Percentiles rank a stretch among this genome's conserved stretches.
These are phyloP conservation scores for Macaca mulatta DNA, from an alignment of 2,113 vertebrate genomes.

Conservation along the genomic window DNA sequence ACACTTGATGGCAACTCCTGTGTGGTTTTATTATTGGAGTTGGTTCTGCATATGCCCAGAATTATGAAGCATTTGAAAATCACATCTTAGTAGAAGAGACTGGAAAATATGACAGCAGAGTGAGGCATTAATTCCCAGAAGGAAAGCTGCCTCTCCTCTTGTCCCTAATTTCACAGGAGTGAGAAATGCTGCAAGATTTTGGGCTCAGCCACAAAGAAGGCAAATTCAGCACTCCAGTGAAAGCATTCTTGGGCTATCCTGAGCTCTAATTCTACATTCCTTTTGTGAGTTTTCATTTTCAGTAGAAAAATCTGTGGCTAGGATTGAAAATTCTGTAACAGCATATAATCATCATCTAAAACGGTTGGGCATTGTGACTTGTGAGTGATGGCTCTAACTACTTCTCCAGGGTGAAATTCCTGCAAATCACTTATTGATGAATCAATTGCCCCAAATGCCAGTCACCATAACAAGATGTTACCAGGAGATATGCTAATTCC, in stretches of 20 bases:
- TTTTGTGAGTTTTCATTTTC: slow-evolving; percentile 58
- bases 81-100: background rate
- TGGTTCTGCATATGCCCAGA: background rate
- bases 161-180: background rate
- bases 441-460: slow-evolving; percentile 54
- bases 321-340: slow-evolving; percentile 38
- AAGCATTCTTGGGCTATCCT: background rate
- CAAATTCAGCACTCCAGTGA: background rate
- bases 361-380: slow-evolving; percentile 17
- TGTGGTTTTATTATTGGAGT: background rate
- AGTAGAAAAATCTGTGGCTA: slow-evolving; percentile 58
- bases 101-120: background rate
- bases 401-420: slow-evolving; percentile 58
- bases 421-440: slow-evolving; percentile 60
- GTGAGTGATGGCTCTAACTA: background rate
- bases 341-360: slow-evolving; percentile 8
- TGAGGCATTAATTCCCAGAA: background rate
- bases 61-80: slow-evolving; percentile 29
- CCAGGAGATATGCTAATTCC: slow-evolving; percentile 45
- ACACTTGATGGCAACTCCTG: background rate
- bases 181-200: background rate
- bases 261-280: slow-evolving; percentile 29
- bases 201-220: background rate
- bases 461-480: slow-evolving; percentile 55
- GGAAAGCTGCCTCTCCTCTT: background rate